Percentiles rank a stretch among this genome's conserved stretches.
phyloP scores from a whole-genome alignment of 2,797 vertebrate genomes.

The Podarcis siculus region DNA sequence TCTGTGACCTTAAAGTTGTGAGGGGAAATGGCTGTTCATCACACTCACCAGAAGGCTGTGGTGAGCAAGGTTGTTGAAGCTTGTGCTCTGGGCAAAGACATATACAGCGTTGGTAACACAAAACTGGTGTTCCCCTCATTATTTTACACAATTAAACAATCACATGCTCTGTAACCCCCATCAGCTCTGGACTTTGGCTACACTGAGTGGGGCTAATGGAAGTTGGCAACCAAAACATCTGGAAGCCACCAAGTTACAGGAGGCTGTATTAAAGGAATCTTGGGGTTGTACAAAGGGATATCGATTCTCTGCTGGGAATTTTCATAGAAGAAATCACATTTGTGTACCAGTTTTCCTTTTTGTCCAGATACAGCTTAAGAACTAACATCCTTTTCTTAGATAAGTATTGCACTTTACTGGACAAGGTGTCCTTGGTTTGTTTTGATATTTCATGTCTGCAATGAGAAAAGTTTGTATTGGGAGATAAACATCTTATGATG shows the following conservation, averaged over 20 bases:
- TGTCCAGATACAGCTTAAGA: not conserved
- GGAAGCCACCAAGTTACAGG: no score
- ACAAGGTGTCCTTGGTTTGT: constrained; percentile 1
- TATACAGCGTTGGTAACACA: no score
- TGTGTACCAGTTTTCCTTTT: not conserved
- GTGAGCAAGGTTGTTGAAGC: no score
- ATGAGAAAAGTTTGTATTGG: not conserved
- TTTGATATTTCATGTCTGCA: not conserved
- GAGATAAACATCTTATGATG: not conserved
- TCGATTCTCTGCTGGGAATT: not conserved
- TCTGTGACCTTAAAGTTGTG: no score
- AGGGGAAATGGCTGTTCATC: no score
- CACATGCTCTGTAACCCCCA: not conserved
- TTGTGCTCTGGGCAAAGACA: no score
- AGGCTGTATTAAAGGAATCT: not conserved
- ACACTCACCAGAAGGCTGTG: no score
- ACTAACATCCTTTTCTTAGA: not conserved
- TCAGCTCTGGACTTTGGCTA: no score
- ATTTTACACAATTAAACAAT: not conserved
- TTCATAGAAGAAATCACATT: not conserved
- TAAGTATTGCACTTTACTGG: not conserved
- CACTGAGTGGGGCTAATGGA: no score
- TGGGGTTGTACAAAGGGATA: not conserved
- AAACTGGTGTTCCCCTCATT: no score
- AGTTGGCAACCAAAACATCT: no score